A percentile compares a stretch with the other conserved stretches of the same genome.
These are phyloP conservation scores for Periplaneta americana DNA, from an alignment of 1,140 invertebrate genomes.

Conservation along the genomic window DNA sequence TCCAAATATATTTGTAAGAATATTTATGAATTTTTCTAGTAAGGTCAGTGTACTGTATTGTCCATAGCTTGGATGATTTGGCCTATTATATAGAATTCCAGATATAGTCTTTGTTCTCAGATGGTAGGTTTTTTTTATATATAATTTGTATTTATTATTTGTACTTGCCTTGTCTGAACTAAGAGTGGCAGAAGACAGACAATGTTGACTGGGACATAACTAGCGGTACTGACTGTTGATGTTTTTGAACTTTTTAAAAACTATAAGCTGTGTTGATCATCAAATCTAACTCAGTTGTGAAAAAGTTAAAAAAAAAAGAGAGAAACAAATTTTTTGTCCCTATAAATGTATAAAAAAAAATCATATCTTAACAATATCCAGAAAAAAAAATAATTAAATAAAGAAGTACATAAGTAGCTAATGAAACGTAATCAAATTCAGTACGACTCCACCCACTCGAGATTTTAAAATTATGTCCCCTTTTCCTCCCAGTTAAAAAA, in stretches of 20 bases:
- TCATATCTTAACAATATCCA: not conserved
- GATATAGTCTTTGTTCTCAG: not conserved
- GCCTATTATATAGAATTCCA: not conserved
- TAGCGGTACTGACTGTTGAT: not conserved
- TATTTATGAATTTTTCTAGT: not conserved
- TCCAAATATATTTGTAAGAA: not conserved
- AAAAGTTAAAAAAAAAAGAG: not conserved
- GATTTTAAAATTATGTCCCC: not conserved
- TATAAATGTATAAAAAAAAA: not conserved
- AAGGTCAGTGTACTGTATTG: not conserved
- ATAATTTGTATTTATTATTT: not conserved
- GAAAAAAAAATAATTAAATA: not conserved
- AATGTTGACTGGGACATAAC: not conserved
- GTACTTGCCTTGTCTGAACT: no score
- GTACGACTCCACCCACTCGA: not conserved
- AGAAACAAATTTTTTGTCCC: not conserved
- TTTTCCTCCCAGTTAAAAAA: no score
- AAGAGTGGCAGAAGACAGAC: not conserved
- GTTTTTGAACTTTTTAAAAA: not conserved
- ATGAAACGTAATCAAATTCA: not conserved
- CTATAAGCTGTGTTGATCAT: not conserved
- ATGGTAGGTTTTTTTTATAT: not conserved
- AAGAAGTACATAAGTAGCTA: no score
- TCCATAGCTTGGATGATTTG: not conserved
- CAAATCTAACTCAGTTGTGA: not conserved